These are phyloP conservation scores for Rhagium mordax DNA, from an alignment of 2,888 invertebrate species.

Conservation along the genomic window DNA sequence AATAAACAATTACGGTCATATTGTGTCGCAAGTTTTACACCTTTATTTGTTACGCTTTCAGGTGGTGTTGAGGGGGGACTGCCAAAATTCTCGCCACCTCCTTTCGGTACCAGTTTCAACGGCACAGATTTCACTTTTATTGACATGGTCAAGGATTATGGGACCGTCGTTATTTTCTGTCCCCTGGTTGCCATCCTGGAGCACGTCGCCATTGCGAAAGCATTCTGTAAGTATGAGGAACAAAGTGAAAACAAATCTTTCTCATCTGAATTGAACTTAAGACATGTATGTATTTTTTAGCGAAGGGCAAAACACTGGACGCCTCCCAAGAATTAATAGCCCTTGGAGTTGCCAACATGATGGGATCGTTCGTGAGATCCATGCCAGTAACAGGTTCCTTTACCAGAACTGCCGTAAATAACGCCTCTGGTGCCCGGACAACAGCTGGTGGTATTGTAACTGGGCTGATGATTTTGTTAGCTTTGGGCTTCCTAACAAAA, in stretches of 20 bases:
- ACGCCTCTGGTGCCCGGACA: conserved; percentile 90
- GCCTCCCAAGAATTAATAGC: conserved; percentile 94
- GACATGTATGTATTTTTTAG: conserved; percentile 70
- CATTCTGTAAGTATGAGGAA: conserved; percentile 78
- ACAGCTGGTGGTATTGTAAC: conserved; percentile 87
- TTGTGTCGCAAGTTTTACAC: too few species aligned
- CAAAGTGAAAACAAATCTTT: too few species aligned
- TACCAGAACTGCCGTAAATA: conserved; percentile 91
- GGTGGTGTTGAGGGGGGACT: conserved; percentile 75
- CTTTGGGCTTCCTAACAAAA: conserved; percentile 84
- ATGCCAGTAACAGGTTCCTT: conserved; percentile 93
- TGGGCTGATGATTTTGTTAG: conserved; percentile 82
- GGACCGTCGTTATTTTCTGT: conserved; percentile 78
- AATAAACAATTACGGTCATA: too few species aligned
- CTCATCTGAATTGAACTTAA: too few species aligned
- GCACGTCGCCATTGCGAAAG: conserved; percentile 83
- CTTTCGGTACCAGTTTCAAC: conserved; percentile 76
- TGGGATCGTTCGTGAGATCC: conserved; percentile 86
- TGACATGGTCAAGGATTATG: conserved; percentile 77
- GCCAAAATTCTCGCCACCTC: conserved; percentile 79
- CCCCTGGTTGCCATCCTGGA: conserved; percentile 83
- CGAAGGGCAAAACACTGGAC: conserved; percentile 83
- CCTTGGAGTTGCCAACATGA: conserved; percentile 84
- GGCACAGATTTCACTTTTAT: conserved; percentile 75
- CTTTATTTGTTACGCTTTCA: conserved; percentile 52